These are phyloP conservation scores for Tiphia femorata DNA, from an alignment of 2,888 invertebrate species.

Conservation along the genomic window DNA sequence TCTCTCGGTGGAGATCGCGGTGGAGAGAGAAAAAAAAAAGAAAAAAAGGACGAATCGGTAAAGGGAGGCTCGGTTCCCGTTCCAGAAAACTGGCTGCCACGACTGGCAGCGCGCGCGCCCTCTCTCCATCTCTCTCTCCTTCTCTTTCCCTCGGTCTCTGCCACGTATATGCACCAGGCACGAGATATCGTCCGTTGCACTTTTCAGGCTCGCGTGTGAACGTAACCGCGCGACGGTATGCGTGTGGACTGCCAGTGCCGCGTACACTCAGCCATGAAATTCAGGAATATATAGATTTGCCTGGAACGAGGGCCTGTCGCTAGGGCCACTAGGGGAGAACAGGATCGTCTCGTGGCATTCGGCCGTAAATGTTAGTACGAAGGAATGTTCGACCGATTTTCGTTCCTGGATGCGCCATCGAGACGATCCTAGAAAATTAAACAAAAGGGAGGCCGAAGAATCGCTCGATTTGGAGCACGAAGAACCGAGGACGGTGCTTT, in stretches of 20 bases:
- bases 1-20: slow-evolving; percentile 1
- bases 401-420: too few species aligned
- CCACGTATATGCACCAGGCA: slow-evolving; percentile 25
- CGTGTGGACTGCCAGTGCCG: not conserved
- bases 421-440: too few species aligned
- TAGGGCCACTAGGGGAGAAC: not conserved
- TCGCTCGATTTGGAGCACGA: too few species aligned
- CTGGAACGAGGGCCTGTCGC: slow-evolving; percentile 20
- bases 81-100: slow-evolving; percentile 53
- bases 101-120: too few species aligned
- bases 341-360: too few species aligned
- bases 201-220: slow-evolving; percentile 41
- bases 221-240: slow-evolving; percentile 8
- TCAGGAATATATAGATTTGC: slow-evolving; percentile 3
- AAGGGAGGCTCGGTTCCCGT: slow-evolving; percentile 30
- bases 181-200: slow-evolving; percentile 53
- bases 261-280: slow-evolving; percentile 5
- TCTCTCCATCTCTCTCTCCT: too few species aligned
- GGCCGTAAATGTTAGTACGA: too few species aligned
- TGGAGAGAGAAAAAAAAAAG: slow-evolving; percentile 4
- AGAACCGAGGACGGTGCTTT: too few species aligned
- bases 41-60: slow-evolving; percentile 34
- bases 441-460: too few species aligned
- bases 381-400: too few species aligned
- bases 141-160: slow-evolving; percentile 19